Conservation (phyloP, 2,888 invertebrate genomes). For the Scotopteryx bipunctaria region DNA sequence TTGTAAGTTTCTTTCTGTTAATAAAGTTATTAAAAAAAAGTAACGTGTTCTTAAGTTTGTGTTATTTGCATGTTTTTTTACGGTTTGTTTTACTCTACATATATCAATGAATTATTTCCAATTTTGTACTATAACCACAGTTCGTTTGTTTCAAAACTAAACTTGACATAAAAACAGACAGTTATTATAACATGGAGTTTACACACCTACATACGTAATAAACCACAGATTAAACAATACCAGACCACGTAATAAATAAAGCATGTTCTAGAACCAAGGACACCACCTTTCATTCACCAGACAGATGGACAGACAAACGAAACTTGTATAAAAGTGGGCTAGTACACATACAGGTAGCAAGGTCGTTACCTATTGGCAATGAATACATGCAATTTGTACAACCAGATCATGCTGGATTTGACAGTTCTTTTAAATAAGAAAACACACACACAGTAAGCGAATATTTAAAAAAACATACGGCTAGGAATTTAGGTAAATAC, state of each 20-base stretch:
- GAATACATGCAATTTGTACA: slow-evolving; percentile 20
- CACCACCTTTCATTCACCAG: slow-evolving; percentile 23
- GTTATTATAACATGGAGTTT: not conserved
- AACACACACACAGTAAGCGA: too few species aligned
- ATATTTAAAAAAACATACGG: too few species aligned
- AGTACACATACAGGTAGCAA: slow-evolving; percentile 11
- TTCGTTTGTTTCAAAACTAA: too few species aligned
- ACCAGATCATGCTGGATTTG: slow-evolving; percentile 7
- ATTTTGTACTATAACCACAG: too few species aligned
- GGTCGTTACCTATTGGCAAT: slow-evolving; percentile 23
- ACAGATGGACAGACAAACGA: slow-evolving; percentile 26
- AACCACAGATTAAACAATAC: not conserved
- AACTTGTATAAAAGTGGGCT: slow-evolving; percentile 15
- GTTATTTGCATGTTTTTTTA: too few species aligned
- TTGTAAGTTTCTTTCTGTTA: too few species aligned
- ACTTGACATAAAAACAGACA: not conserved
- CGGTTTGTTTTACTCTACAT: too few species aligned
- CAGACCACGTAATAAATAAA: slow-evolving; percentile 10
- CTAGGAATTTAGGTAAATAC: too few species aligned
- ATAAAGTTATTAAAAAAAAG: too few species aligned
- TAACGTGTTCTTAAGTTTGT: too few species aligned
- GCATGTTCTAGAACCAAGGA: slow-evolving; percentile 26
- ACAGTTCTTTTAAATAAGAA: slow-evolving; percentile 1
- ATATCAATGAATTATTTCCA: too few species aligned
- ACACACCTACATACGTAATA: not conserved